Conservation (phyloP, 1,140 invertebrate species). For the Ditylenchus dipsaci region DNA sequence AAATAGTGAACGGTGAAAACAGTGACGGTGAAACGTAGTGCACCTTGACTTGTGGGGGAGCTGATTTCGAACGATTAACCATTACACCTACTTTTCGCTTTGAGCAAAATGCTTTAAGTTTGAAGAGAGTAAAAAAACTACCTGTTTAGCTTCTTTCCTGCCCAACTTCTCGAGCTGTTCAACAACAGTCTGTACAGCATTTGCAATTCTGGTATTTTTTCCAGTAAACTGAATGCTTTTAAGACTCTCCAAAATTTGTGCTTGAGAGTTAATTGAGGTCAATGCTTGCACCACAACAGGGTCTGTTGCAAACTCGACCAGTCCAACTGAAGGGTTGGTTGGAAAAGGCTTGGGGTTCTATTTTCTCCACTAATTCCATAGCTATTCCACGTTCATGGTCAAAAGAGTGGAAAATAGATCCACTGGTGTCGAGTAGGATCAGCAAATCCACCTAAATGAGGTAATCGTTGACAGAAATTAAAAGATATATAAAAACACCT, state of each 20-base stretch:
- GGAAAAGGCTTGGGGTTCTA: slow-evolving; percentile 17
- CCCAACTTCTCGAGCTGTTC: slow-evolving; percentile 26
- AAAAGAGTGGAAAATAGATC: slow-evolving; percentile 39
- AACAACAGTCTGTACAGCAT: slow-evolving; percentile 44
- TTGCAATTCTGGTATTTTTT: slow-evolving; percentile 40
- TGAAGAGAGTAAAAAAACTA: not conserved
- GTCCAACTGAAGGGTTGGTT: slow-evolving; percentile 9
- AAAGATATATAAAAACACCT: not conserved
- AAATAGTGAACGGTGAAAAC: no score
- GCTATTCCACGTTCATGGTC: slow-evolving; percentile 34
- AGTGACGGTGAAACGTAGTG: no score
- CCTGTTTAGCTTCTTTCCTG: slow-evolving; percentile 32
- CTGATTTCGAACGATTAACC: no score
- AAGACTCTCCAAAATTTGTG: slow-evolving; percentile 18
- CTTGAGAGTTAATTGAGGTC: not conserved
- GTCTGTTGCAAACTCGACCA: slow-evolving; percentile 22
- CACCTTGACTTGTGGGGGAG: no score
- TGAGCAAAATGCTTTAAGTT: no score
- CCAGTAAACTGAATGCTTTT: slow-evolving; percentile 41
- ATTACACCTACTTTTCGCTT: no score
- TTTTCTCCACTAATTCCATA: slow-evolving; percentile 27
- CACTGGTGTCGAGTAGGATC: slow-evolving; percentile 47
- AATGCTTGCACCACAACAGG: slow-evolving; percentile 15
- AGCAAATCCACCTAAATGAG: slow-evolving; percentile 39
- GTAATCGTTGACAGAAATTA: not conserved